Conservation (phyloP, 2,113 vertebrate species). For the Ameiurus melas region DNA sequence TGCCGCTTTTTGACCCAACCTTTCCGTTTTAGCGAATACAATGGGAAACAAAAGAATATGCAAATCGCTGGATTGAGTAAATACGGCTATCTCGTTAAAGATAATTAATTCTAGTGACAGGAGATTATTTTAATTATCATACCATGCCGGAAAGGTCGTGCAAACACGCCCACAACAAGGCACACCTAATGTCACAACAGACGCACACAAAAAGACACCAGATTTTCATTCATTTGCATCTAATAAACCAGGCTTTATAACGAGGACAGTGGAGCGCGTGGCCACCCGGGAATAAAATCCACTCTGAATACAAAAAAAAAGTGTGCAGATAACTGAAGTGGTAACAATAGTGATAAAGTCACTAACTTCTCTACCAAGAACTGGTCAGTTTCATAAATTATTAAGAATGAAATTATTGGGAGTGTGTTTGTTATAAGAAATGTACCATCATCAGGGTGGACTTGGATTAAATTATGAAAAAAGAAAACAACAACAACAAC, state of each 20-base stretch:
- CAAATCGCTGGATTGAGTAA: slow-evolving; percentile 60
- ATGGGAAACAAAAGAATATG: slow-evolving; percentile 56
- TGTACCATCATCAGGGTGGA: neutral
- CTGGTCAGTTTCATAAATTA: neutral
- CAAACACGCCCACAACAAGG: slow-evolving; percentile 37
- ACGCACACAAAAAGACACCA: slow-evolving; percentile 8
- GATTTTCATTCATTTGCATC: slow-evolving; percentile 45
- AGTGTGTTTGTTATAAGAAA: neutral
- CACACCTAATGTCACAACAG: slow-evolving; percentile 24
- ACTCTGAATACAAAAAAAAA: slow-evolving; percentile 24
- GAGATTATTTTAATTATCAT: slow-evolving; percentile 43
- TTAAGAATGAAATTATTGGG: too few relatives aligned
- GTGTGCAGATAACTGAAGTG: slow-evolving; percentile 21
- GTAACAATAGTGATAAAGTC: neutral
- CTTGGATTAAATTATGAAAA: too few relatives aligned
- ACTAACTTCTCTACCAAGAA: neutral
- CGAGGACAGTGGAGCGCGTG: neutral
- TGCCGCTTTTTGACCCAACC: slow-evolving; percentile 10
- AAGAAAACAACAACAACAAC: too few relatives aligned
- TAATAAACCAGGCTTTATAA: slow-evolving; percentile 29
- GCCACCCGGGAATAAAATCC: slow-evolving; percentile 10
- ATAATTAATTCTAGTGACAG: slow-evolving; percentile 57
- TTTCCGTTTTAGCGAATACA: slow-evolving; percentile 51
- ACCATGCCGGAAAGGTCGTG: slow-evolving; percentile 50
- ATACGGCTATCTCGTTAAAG: slow-evolving; percentile 62